These are phyloP conservation scores for Podotricha telesiphe DNA, from an alignment of 2,888 invertebrate genomes.

Conservation along the genomic window DNA sequence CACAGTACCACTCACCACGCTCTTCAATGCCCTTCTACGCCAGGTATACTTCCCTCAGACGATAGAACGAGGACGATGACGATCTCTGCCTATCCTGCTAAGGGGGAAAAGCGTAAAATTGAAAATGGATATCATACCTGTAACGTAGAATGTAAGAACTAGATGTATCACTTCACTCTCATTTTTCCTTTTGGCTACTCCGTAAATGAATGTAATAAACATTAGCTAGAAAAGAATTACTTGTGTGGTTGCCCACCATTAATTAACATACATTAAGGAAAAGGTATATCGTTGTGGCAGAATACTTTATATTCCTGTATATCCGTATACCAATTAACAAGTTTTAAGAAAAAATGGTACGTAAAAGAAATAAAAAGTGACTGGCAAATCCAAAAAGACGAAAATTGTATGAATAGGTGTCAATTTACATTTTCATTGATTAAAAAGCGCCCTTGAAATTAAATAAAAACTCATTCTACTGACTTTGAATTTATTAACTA, in stretches of 20 bases:
- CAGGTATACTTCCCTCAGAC: too few species aligned
- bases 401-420: not conserved
- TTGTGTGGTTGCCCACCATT: not conserved
- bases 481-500: slow-evolving; percentile 54
- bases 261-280: not conserved
- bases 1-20: too few species aligned
- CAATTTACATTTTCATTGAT: slow-evolving; percentile 4
- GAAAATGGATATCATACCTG: too few species aligned
- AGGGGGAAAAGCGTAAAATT: too few species aligned
- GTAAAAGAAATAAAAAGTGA: not conserved
- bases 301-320: too few species aligned
- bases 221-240: not conserved
- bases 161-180: not conserved
- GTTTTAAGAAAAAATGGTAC: too few species aligned
- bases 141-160: too few species aligned
- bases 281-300: not conserved
- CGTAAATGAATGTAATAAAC: not conserved
- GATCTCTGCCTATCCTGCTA: too few species aligned
- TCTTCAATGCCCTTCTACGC: too few species aligned
- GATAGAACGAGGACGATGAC: too few species aligned
- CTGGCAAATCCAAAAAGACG: not conserved
- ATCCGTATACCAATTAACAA: too few species aligned
- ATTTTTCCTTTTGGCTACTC: not conserved
- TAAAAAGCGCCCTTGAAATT: slow-evolving; percentile 22
- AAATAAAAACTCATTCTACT: slow-evolving; percentile 23